Evolutionary conservation across 2,797 vertebrate species (phyloP).

Genomic region (Sphenopsis melanotis): DNA sequence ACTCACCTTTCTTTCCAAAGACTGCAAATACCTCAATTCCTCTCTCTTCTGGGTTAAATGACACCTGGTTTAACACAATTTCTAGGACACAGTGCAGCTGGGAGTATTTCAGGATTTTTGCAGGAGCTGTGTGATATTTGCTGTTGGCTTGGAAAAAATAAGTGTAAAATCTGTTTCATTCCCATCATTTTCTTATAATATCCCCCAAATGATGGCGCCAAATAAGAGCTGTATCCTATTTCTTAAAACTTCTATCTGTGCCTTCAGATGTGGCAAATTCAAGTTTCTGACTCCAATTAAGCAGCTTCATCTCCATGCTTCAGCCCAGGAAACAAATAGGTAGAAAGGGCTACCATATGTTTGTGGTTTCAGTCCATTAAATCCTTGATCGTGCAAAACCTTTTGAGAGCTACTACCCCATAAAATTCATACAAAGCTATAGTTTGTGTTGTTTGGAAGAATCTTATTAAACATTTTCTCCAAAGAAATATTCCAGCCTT

Average conservation of each 20-base stretch:
- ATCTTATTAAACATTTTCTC: slow-evolving; percentile 71
- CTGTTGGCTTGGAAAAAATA: background rate
- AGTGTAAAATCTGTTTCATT: background rate
- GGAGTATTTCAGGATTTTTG: background rate
- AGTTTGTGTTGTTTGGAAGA: slow-evolving; percentile 58
- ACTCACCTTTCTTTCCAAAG: background rate
- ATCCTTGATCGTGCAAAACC: background rate
- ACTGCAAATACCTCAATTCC: accelerated
- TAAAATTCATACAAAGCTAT: background rate
- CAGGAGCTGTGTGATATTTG: background rate
- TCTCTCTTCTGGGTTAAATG: background rate
- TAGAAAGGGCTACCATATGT: slow-evolving; percentile 10
- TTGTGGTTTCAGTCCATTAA: slow-evolving; percentile 28
- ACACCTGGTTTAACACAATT: background rate
- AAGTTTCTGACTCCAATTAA: slow-evolving; percentile 20
- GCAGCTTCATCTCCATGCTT: background rate
- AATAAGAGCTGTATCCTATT: background rate
- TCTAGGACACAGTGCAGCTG: background rate
- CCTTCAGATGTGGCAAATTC: background rate
- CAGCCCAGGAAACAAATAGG: slow-evolving; percentile 16
- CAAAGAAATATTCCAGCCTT: slow-evolving; percentile 65
- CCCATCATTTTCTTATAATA: background rate
- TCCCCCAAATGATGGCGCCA: background rate
- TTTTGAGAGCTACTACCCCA: background rate
- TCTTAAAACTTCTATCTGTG: background rate